Conservation (phyloP, 2,797 vertebrate species). For the Acanthurus leucopareius region DNA sequence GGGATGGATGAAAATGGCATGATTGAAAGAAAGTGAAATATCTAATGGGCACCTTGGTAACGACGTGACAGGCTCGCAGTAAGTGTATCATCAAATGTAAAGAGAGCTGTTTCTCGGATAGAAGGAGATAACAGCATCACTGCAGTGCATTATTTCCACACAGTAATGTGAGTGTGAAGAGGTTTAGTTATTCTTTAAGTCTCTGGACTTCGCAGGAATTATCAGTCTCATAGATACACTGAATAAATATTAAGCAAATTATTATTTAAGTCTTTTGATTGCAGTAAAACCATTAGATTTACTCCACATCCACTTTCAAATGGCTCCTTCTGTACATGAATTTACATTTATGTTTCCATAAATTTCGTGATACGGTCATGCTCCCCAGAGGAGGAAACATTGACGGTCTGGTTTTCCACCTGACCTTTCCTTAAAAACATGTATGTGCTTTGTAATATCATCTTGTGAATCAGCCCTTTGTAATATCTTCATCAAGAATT, state of each 20-base stretch:
- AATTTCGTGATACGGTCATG: neutral
- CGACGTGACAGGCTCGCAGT: slow-evolving; percentile 13
- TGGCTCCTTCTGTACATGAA: neutral
- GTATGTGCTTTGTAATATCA: no score
- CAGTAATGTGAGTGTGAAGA: slow-evolving; percentile 5
- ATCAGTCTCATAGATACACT: neutral
- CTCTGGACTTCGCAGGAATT: neutral
- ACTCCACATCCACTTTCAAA: neutral
- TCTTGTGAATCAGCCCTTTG: no score
- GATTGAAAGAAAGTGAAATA: slow-evolving; percentile 46
- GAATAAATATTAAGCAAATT: neutral
- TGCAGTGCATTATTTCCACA: slow-evolving; percentile 10
- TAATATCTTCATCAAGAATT: neutral
- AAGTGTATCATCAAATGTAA: slow-evolving; percentile 38
- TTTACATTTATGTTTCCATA: neutral
- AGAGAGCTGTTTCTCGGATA: slow-evolving; percentile 16
- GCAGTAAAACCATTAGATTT: neutral
- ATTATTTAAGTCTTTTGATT: neutral
- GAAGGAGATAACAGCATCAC: slow-evolving; percentile 10
- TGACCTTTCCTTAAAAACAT: neutral
- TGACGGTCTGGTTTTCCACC: neutral
- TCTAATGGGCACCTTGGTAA: slow-evolving; percentile 52
- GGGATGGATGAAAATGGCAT: slow-evolving; percentile 54
- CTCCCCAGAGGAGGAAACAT: no score
- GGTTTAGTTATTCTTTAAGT: slow-evolving; percentile 17